phyloP scores from a whole-genome alignment of 2,797 vertebrate genomes.

The Mastacembelus armatus region DNA sequence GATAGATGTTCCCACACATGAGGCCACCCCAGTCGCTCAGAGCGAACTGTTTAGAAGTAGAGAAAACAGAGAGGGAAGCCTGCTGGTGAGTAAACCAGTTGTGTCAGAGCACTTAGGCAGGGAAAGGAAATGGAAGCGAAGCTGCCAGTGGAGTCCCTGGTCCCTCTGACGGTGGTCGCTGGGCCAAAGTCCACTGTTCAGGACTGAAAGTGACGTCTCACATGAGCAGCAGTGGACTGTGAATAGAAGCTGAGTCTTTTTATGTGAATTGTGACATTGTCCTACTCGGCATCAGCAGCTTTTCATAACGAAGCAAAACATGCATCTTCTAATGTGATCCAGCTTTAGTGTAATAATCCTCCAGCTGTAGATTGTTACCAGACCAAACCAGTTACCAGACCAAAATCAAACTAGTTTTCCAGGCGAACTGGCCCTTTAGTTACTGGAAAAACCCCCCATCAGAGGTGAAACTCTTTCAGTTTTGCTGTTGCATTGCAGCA shows the following conservation, averaged over 20 bases:
- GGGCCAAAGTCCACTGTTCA: constrained; percentile 22
- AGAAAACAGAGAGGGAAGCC: constrained; percentile 1
- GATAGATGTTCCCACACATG: constrained; percentile 34
- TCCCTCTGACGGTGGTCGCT: background rate
- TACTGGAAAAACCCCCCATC: too few relatives aligned
- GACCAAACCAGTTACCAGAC: too few relatives aligned
- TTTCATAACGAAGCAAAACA: too few relatives aligned
- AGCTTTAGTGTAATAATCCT: too few relatives aligned
- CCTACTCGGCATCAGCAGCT: too few relatives aligned
- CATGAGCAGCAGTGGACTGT: background rate
- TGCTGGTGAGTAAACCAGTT: constrained; percentile 8
- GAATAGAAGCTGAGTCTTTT: background rate
- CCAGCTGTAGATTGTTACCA: too few relatives aligned
- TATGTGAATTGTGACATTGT: too few relatives aligned
- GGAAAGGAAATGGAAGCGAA: background rate
- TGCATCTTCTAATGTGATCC: too few relatives aligned
- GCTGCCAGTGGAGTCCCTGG: background rate
- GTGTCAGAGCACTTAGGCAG: constrained; percentile 18
- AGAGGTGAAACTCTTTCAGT: too few relatives aligned
- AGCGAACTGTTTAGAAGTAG: constrained; percentile 8
- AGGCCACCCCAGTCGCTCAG: constrained; percentile 14
- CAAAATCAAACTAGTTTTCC: too few relatives aligned
- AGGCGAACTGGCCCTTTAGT: too few relatives aligned
- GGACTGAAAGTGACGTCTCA: constrained; percentile 11
- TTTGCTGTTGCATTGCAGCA: background rate